A percentile compares a stretch with the other conserved stretches of the same genome.
Evolutionary conservation across 2,797 vertebrate species (phyloP).

Genomic region (Pteropus rufus): DNA sequence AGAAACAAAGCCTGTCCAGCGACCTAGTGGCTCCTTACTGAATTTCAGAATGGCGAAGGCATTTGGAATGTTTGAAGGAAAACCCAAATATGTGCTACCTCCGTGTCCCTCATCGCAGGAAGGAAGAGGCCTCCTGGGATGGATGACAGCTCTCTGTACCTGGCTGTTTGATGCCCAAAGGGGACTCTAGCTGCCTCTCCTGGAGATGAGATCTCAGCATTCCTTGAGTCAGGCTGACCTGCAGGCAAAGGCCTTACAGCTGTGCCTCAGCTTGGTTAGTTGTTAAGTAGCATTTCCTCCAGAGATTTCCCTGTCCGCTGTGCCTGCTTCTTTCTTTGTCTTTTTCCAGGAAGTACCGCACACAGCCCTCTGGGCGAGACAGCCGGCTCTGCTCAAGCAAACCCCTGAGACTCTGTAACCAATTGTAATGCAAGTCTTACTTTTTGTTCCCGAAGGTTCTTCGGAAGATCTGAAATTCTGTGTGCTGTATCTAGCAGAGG

Average conservation of each 20-base stretch:
- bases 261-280: background rate
- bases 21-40: background rate
- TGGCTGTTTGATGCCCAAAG: background rate
- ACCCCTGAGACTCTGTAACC: background rate
- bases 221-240: background rate
- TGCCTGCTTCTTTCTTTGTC: background rate
- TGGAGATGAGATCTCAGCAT: background rate
- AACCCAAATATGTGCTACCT: background rate
- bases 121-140: background rate
- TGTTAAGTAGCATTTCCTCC: background rate
- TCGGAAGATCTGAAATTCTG: slow-evolving; percentile 93
- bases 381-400: background rate
- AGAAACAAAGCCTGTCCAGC: background rate
- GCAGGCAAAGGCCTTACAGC: background rate
- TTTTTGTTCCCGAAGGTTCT: slow-evolving; percentile 81
- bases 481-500: slow-evolving; percentile 95
- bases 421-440: slow-evolving; percentile 29
- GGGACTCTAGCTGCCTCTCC: background rate
- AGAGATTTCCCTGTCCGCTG: background rate
- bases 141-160: background rate
- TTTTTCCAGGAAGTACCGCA: background rate
- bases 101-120: background rate
- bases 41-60: background rate
- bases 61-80: background rate
- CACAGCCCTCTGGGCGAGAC: background rate